Evolutionary conservation across 2,797 vertebrate genomes (phyloP).

Genomic region (Prunella strophiata): DNA sequence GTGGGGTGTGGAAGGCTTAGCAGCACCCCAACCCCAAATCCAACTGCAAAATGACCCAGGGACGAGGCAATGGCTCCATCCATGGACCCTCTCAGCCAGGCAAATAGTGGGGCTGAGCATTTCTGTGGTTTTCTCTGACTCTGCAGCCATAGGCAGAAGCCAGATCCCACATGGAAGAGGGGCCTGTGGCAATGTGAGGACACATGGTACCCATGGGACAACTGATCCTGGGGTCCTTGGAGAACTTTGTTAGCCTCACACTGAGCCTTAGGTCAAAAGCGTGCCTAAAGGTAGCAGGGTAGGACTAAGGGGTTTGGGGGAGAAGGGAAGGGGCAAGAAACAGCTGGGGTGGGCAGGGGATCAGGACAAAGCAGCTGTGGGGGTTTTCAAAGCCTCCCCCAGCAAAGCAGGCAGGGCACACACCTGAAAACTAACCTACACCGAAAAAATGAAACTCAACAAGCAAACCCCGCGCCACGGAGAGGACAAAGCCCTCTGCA

Average conservation of each 20-base stretch:
- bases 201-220: background rate
- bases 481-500: background rate
- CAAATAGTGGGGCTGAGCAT: accelerated
- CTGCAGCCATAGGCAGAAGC: background rate
- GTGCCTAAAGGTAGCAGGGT: background rate
- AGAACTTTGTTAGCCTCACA: background rate
- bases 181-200: background rate
- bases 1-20: background rate
- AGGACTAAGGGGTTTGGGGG: background rate
- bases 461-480: background rate
- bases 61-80: background rate
- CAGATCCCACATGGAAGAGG: background rate
- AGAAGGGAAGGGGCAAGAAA: background rate
- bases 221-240: background rate
- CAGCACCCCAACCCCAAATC: background rate
- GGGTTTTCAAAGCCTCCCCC: background rate
- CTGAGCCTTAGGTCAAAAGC: background rate
- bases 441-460: background rate
- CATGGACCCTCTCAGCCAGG: background rate
- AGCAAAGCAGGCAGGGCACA: background rate
- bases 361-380: background rate
- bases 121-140: background rate
- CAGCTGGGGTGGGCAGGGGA: background rate
- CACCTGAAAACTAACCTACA: slow-evolving; percentile 1
- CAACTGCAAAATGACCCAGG: accelerated